Evolutionary conservation across 2,113 vertebrate species (phyloP).

Genomic region (Nestor notabilis): DNA sequence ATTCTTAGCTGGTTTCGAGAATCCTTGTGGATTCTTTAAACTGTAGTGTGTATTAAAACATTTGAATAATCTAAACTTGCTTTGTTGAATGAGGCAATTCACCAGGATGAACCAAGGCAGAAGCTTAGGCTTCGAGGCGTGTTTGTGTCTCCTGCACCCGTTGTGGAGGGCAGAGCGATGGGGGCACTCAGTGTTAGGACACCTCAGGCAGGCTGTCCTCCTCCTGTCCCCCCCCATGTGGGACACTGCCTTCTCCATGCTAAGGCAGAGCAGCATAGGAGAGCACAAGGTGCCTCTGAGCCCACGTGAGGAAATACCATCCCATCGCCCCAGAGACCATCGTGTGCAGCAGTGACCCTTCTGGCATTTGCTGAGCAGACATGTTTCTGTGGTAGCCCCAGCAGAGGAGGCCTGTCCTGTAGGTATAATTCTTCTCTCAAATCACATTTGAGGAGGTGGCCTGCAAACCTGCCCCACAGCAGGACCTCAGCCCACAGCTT

Average conservation of each 20-base stretch:
- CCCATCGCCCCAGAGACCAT: accelerated
- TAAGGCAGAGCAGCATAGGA: background rate
- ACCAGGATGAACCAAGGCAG: background rate
- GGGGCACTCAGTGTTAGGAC: accelerated
- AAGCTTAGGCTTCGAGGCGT: background rate
- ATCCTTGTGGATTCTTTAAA: background rate
- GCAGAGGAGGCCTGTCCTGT: background rate
- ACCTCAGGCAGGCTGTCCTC: background rate
- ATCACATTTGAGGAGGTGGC: background rate
- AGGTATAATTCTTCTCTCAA: background rate
- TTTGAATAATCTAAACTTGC: background rate
- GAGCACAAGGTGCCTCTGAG: background rate
- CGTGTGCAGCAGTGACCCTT: background rate
- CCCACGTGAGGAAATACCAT: background rate
- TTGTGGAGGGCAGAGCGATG: background rate
- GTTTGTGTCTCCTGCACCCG: background rate
- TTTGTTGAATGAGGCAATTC: background rate
- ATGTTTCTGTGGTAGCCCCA: background rate
- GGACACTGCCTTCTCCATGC: background rate
- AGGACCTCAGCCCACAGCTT: background rate
- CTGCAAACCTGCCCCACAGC: background rate
- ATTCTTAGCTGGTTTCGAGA: background rate
- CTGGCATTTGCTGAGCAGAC: background rate
- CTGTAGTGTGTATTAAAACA: background rate
- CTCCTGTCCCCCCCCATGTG: accelerated